These are phyloP conservation scores for Urosaurus nigricauda DNA, from an alignment of 2,797 vertebrate genomes.

Conservation along the genomic window DNA sequence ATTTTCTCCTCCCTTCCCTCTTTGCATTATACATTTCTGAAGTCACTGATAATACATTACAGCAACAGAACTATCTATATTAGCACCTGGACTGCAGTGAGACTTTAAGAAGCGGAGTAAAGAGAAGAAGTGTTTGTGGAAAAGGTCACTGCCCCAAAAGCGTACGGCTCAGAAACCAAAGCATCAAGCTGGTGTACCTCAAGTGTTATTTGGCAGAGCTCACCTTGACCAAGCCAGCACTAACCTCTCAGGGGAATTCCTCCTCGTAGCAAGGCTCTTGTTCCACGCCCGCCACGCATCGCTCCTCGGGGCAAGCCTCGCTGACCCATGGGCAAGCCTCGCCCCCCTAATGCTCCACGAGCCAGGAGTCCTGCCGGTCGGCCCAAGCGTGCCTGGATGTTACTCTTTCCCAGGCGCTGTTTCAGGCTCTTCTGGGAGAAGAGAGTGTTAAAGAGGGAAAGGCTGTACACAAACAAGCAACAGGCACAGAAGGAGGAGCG, in stretches of 20 bases:
- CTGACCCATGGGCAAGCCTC: slow-evolving; percentile 85
- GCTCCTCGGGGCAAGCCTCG: slow-evolving; percentile 88
- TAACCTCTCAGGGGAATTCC: slow-evolving; percentile 90
- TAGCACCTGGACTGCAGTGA: background rate
- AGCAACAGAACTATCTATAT: background rate
- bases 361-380: slow-evolving; percentile 86
- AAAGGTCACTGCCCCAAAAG: background rate
- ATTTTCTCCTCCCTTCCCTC: background rate
- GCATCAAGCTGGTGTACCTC: too few relatives aligned
- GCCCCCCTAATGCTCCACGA: slow-evolving; percentile 84
- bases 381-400: slow-evolving; percentile 96
- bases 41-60: background rate
- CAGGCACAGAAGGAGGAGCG: background rate
- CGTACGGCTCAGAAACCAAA: background rate
- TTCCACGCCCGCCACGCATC: slow-evolving; percentile 86
- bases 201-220: too few relatives aligned
- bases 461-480: background rate
- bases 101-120: too few relatives aligned
- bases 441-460: slow-evolving; percentile 68
- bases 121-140: background rate
- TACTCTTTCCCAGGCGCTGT: slow-evolving; percentile 96
- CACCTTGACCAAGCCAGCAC: background rate
- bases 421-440: slow-evolving; percentile 92
- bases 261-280: slow-evolving; percentile 86
- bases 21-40: background rate